Evolutionary conservation across 2,888 invertebrate species (phyloP).

Genomic region (Cephonodes hylas): DNA sequence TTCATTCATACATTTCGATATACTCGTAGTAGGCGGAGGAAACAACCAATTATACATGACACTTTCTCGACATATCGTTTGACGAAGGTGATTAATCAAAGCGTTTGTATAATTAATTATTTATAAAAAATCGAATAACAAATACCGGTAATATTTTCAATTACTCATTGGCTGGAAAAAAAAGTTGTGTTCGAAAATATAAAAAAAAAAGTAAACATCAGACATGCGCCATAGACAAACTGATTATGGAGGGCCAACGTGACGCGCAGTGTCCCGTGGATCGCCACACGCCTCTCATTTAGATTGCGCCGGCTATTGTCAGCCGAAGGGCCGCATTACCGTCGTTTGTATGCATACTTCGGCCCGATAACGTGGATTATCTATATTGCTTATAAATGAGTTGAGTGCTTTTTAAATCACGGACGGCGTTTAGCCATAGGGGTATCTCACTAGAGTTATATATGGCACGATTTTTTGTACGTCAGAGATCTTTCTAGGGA

Average conservation of each 20-base stretch:
- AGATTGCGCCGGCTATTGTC: conserved; percentile 37
- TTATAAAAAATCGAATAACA: too few species aligned
- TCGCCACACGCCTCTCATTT: conserved; percentile 37
- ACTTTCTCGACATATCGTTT: too few species aligned
- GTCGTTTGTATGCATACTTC: conserved; percentile 44
- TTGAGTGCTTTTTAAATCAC: conserved; percentile 12
- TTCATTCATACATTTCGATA: too few species aligned
- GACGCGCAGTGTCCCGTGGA: conserved; percentile 24
- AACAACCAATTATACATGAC: not conserved
- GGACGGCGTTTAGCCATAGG: not conserved
- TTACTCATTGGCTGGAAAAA: not conserved
- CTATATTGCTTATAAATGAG: conserved; percentile 49
- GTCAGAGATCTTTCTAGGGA: not conserved
- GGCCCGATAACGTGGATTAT: conserved; percentile 34
- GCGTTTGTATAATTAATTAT: too few species aligned
- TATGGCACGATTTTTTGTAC: not conserved
- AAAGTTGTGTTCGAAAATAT: not conserved
- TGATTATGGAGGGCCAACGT: conserved; percentile 35
- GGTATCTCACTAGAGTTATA: not conserved
- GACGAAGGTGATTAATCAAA: too few species aligned
- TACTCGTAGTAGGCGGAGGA: too few species aligned
- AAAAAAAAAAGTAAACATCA: not conserved
- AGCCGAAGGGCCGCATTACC: conserved; percentile 25
- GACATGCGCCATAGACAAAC: conserved; percentile 5
- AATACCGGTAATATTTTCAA: not conserved